Base-by-base conservation (phyloP, 2,113 vertebrate species). In the Uropsilus gracilis region DNA sequence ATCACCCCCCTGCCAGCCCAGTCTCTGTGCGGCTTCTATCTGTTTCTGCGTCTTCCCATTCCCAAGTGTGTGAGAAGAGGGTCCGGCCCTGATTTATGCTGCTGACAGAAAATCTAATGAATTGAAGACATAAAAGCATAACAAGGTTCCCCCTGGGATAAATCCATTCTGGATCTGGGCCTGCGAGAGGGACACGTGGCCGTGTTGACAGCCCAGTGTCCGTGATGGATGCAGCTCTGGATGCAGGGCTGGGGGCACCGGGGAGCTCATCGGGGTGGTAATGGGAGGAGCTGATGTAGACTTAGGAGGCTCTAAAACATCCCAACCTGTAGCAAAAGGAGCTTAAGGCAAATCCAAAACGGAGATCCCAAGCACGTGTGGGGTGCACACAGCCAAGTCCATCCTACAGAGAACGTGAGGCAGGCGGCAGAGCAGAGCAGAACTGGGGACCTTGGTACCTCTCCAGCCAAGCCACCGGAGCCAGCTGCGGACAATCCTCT, bases 41-140 rank as follows among this genome's bases (percentile, higher is more conserved):
- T 77, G 72, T 39, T 95, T 73, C 82, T 66, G 50, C 91, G 89
- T 91, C 89, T 73, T 61, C 83, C 48, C 20, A 7, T 88, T 95
- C 91, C 95, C 68, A 42, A 77, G 88, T 75, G 72, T 80, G 72
- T 28, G 17, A 85, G 93, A 37, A 94, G 94, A 94, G 92, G 3
- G 9, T 90, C 86, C 4, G 5, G 37, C 66, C 88, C 77, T 97
- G 97, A 98, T 98, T 98, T 98, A 98, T 76, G 26, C 64, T 66
- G 83, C 97, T 97, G 97, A 98, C 97, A 97, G 97, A 95, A 95
- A 63, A 72, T 71, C 97, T 98, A 97, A 98, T 93, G 97, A 97
- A 97, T 95, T 63, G 93, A 96, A 95, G 96, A 93, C 98, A 97
- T 98, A 93, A 97, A 98, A 98, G 98, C 96, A 94, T 97, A 95